Evolutionary conservation across 1,140 invertebrate species (phyloP).

Genomic region (Sesamia nonagrioides): DNA sequence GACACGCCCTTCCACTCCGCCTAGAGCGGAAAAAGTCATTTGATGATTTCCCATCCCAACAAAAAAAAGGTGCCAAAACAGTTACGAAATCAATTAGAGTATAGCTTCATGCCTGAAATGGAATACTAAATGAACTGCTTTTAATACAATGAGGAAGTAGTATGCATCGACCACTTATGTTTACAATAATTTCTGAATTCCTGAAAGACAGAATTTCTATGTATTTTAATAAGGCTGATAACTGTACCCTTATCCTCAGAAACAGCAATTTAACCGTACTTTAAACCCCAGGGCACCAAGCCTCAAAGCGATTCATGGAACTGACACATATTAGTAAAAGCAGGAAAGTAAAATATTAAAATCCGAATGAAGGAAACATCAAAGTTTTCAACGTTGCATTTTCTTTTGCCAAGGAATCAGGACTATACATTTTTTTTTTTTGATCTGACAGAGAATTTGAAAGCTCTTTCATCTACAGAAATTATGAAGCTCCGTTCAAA

Average conservation of each 20-base stretch:
- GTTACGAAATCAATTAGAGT: no score
- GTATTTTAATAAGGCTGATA: not conserved
- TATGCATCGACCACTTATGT: no score
- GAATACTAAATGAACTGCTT: no score
- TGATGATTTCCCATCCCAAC: no score
- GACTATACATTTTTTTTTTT: slow-evolving; percentile 35
- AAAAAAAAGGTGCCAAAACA: no score
- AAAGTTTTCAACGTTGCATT: slow-evolving; percentile 40
- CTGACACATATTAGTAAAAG: not conserved
- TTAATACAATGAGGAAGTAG: no score
- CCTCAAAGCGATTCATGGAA: not conserved
- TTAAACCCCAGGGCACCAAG: not conserved
- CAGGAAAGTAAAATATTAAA: slow-evolving; percentile 35
- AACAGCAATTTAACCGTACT: not conserved
- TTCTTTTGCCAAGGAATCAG: slow-evolving; percentile 28
- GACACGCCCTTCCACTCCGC: no score
- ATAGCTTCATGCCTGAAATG: no score
- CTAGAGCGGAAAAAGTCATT: no score
- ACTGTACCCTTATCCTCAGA: not conserved
- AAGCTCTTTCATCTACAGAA: slow-evolving; percentile 37
- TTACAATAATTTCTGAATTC: no score
- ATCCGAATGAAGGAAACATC: slow-evolving; percentile 34
- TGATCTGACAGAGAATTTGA: slow-evolving; percentile 17
- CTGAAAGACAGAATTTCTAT: not conserved
- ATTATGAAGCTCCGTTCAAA: slow-evolving; percentile 39